Evolutionary conservation across 1,140 invertebrate genomes (phyloP).

Genomic region (Zaprionus camerounensis): DNA sequence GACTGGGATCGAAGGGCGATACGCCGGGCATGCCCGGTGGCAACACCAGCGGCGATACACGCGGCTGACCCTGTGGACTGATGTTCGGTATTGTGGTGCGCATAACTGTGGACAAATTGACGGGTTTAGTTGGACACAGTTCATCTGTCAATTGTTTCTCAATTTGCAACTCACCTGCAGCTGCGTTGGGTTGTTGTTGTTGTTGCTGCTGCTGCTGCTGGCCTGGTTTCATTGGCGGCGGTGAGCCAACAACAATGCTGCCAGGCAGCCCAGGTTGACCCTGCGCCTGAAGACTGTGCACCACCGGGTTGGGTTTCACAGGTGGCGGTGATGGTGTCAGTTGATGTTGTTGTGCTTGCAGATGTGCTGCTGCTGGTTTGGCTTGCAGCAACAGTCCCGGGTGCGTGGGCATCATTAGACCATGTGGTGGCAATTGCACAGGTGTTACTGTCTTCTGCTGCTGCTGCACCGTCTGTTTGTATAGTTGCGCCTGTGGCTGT

Average conservation of each 20-base stretch:
- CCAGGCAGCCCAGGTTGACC: constrained; percentile 85
- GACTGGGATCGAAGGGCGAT: constrained; percentile 87
- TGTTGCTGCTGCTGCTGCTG: constrained; percentile 53
- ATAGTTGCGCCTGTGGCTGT: constrained; percentile 43
- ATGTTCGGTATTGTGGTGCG: constrained; percentile 86
- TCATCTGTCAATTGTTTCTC: neutral
- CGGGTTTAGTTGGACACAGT: constrained; percentile 17
- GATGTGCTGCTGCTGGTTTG: constrained; percentile 63
- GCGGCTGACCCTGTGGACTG: constrained; percentile 87
- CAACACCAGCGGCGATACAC: constrained; percentile 84
- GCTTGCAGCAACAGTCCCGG: constrained; percentile 67
- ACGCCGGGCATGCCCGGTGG: constrained; percentile 85
- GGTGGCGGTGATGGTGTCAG: constrained; percentile 66
- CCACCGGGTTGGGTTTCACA: constrained; percentile 60
- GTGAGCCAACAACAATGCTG: constrained; percentile 85
- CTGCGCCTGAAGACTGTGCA: constrained; percentile 78
- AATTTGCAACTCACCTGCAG: constrained; percentile 50
- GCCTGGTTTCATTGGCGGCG: constrained; percentile 85
- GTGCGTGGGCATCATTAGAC: constrained; percentile 58
- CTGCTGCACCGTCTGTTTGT: constrained; percentile 55
- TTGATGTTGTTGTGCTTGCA: constrained; percentile 72
- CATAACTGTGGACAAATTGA: constrained; percentile 43
- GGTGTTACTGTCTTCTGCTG: constrained; percentile 52
- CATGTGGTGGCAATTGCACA: constrained; percentile 58
- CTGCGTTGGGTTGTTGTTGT: constrained; percentile 35